Evolutionary conservation across 2,113 vertebrate species (phyloP), one percentile per base, ranked within the genome.

Genomic region (Tupaia chinensis): DNA sequence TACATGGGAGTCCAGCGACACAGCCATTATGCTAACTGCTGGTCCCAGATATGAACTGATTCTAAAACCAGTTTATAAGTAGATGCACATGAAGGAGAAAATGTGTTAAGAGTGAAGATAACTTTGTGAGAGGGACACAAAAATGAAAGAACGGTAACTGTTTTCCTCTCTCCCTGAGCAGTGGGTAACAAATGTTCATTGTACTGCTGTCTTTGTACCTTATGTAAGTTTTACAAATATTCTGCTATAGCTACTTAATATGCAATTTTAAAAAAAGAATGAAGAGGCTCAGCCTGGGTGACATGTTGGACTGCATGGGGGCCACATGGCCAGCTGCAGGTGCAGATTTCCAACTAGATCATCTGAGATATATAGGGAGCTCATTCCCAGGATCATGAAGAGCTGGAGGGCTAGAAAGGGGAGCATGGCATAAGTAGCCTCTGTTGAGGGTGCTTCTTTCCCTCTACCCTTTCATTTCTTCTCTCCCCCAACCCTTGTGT

Each of bases 181-280:
- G 23, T 29, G 54, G n/a, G 9, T 29, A 90, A 54, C 17, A 76
- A 95, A 27, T 34, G 3, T 73, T 81, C 68, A 34, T 1, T 80
- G 22, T 74, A 86, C n/a, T 81, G n/a, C 53, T 86, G 74, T 14
- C n/a, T 73, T 84, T 61, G 80, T 5, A 74, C 23, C 32, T 95
- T 69, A 83, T 16, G 23, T 44, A 74, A 12, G 8, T 78, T 70
- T 95, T 32, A 78, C 53, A 93, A 95, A 93, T 27, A 89, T 23
- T 86, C 23, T 74, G 32, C 16, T 74, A 22, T 27, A n/a, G 65
- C 1, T 11, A 78, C 19, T 86, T 78, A 83, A 72, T 83, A 53
- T 93, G 89, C 73, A 53, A 63, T n/a, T 84, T 66, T n/a, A 54
- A 14, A 63, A 73, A 77, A 77, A 34, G 27, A 70, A 77, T 2